Evolutionary conservation across 2,888 invertebrate genomes (phyloP).

Genomic region (Baronia brevicornis): DNA sequence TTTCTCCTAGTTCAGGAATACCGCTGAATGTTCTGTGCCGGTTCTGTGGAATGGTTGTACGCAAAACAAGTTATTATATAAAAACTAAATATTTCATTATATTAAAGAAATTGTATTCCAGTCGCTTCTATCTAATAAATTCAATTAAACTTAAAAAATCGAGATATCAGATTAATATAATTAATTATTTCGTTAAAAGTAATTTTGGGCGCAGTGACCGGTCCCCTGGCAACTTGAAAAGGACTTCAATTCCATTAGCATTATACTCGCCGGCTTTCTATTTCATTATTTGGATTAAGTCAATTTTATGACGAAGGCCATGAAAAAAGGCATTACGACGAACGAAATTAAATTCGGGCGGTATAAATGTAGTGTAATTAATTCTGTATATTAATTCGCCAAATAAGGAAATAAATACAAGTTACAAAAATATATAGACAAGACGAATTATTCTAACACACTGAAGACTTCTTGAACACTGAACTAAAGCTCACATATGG

Average conservation of each 20-base stretch:
- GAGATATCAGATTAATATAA: slow-evolving; percentile 7
- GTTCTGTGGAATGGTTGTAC: too few species aligned
- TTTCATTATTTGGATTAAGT: slow-evolving; percentile 16
- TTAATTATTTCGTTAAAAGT: slow-evolving; percentile 7
- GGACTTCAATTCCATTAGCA: slow-evolving; percentile 16
- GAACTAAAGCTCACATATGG: too few species aligned
- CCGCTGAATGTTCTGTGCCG: too few species aligned
- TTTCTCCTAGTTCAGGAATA: too few species aligned
- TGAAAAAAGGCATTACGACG: slow-evolving; percentile 13
- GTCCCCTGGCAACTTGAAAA: slow-evolving; percentile 11
- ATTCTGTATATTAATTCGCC: slow-evolving; percentile 2
- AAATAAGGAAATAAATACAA: neutral
- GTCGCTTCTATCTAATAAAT: too few species aligned
- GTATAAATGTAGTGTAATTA: slow-evolving; percentile 6
- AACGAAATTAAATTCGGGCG: slow-evolving; percentile 9
- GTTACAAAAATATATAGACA: too few species aligned
- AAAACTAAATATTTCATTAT: too few species aligned
- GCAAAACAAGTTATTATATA: too few species aligned
- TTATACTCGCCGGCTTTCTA: slow-evolving; percentile 13
- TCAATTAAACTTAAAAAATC: too few species aligned
- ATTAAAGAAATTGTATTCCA: too few species aligned
- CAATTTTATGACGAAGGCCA: slow-evolving; percentile 12
- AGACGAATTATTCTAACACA: too few species aligned
- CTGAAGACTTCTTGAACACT: too few species aligned
- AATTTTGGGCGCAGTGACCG: slow-evolving; percentile 13